These are phyloP conservation scores for Penaeus indicus DNA, from an alignment of 1,140 invertebrate species.

Conservation along the genomic window DNA sequence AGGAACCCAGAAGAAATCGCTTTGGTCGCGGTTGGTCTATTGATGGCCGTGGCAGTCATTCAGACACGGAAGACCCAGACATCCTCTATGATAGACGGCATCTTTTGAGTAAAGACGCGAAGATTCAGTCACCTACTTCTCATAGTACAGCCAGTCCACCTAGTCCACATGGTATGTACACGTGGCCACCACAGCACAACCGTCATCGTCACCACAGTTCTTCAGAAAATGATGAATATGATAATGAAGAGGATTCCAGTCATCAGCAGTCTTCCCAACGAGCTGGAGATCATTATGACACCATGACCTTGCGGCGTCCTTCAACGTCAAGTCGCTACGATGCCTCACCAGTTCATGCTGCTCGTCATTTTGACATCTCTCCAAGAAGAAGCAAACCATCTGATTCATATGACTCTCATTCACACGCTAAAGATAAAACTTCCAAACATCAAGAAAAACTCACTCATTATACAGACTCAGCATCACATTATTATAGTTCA, in stretches of 20 bases:
- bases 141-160: conserved; percentile 57
- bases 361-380: conserved; percentile 22
- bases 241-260: conserved; percentile 10
- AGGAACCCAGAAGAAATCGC: conserved; percentile 55
- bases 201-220: conserved; percentile 63
- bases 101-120: conserved; percentile 23
- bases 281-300: conserved; percentile 38
- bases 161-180: conserved; percentile 66
- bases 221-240: conserved; percentile 50
- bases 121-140: not conserved
- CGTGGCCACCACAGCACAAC: conserved; percentile 65
- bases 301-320: conserved; percentile 27
- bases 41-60: conserved; percentile 57
- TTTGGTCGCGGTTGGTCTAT: conserved; percentile 63
- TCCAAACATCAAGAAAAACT: conserved; percentile 32
- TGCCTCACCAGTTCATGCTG: conserved; percentile 11
- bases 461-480: conserved; percentile 10
- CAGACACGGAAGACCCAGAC: conserved; percentile 64
- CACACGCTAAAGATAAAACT: conserved; percentile 11
- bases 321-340: conserved; percentile 12
- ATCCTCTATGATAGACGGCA: conserved; percentile 44
- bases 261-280: conserved; percentile 6
- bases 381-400: conserved; percentile 17
- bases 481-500: conserved; percentile 19
- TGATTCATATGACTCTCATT: conserved; percentile 26